These are phyloP conservation scores for Acrobasis suavella DNA, from an alignment of 2,888 invertebrate species.

Conservation along the genomic window DNA sequence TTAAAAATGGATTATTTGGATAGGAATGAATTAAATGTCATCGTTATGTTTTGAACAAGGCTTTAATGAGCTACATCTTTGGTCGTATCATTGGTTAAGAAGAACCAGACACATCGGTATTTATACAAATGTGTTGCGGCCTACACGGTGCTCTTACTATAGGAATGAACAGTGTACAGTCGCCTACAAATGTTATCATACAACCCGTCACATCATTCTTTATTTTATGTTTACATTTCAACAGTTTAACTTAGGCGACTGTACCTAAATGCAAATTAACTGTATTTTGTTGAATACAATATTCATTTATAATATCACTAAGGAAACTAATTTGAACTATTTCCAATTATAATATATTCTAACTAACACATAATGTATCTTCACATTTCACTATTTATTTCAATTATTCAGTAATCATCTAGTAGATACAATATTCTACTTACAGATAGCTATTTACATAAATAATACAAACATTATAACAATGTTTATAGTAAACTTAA, in stretches of 20 bases:
- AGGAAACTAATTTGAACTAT: conserved; percentile 72
- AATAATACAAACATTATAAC: conserved; percentile 78
- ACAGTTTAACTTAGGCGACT: conserved; percentile 34
- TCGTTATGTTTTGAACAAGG: conserved; percentile 62
- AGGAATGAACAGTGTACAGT: conserved; percentile 61
- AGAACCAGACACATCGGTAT: conserved; percentile 60
- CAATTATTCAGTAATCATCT: conserved; percentile 50
- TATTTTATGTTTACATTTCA: conserved; percentile 28
- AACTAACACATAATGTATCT: conserved; percentile 49
- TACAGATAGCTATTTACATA: conserved; percentile 71
- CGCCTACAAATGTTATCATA: conserved; percentile 34
- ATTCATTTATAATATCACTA: conserved; percentile 48
- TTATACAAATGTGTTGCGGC: conserved; percentile 42
- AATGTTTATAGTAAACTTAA: conserved; percentile 75
- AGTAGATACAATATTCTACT: conserved; percentile 64
- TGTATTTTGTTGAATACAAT: conserved; percentile 42
- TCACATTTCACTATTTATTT: conserved; percentile 56
- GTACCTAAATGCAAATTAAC: conserved; percentile 60
- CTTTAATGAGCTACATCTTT: conserved; percentile 84
- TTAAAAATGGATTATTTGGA: background rate
- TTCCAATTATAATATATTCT: conserved; percentile 44
- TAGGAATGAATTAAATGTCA: conserved; percentile 44
- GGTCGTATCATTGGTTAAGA: conserved; percentile 86
- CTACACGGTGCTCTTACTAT: conserved; percentile 44
- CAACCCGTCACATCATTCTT: conserved; percentile 31